These are phyloP conservation scores for Phoxinus phoxinus DNA, from an alignment of 2,113 vertebrate species.

Conservation along the genomic window DNA sequence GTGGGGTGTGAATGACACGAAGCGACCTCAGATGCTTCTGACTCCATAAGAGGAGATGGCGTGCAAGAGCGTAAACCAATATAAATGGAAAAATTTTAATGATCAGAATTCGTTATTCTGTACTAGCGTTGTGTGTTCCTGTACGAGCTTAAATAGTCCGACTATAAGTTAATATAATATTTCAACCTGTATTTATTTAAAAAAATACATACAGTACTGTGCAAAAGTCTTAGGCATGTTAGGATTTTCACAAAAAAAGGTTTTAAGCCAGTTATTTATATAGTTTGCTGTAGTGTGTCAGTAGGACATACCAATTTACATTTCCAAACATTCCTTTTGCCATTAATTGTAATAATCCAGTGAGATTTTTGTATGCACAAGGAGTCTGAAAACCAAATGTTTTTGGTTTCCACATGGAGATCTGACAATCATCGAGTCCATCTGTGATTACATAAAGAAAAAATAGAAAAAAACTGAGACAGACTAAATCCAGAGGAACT, in stretches of 20 bases:
- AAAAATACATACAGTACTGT: no score
- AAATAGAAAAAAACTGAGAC: neutral
- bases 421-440: neutral
- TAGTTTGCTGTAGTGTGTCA: neutral
- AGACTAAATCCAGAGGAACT: no score
- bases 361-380: neutral
- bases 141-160: neutral
- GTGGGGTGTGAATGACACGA: no score
- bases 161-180: neutral
- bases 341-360: neutral
- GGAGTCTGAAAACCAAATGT: no score
- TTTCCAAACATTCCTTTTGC: neutral
- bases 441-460: neutral
- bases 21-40: no score
- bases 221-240: neutral
- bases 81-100: slow-evolving; percentile 36
- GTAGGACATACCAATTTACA: neutral
- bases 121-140: slow-evolving; percentile 38
- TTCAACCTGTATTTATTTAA: neutral
- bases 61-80: no score
- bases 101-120: slow-evolving; percentile 51
- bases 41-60: no score
- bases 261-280: no score
- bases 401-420: neutral
- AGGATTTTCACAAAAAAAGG: no score